phyloP scores from a whole-genome alignment of 2,888 invertebrate species.

The Habrosyne pyritoides region DNA sequence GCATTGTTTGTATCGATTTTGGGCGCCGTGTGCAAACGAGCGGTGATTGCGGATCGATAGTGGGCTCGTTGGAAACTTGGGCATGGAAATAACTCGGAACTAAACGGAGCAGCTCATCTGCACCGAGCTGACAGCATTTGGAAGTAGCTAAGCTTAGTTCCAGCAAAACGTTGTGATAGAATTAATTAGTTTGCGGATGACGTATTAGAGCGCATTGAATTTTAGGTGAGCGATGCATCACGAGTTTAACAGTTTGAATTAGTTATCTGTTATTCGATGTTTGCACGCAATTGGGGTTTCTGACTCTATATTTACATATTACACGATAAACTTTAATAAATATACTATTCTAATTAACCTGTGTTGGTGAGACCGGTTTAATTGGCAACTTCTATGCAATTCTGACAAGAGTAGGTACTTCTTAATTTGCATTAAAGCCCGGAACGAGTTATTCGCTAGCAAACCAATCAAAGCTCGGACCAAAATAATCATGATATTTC shows the following conservation, averaged over 20 bases:
- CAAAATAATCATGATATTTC: not conserved
- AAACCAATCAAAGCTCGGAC: not conserved
- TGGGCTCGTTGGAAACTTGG: constrained; percentile 11
- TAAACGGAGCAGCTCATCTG: not conserved
- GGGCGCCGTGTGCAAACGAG: not conserved
- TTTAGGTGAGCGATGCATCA: constrained; percentile 2
- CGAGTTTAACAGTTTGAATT: not conserved
- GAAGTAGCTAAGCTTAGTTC: constrained; percentile 6
- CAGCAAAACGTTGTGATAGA: constrained; percentile 7
- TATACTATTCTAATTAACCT: too few relatives aligned
- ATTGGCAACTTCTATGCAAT: too few relatives aligned
- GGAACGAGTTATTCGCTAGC: not conserved
- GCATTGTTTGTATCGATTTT: not conserved
- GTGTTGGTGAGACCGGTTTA: too few relatives aligned
- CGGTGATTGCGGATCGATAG: constrained; percentile 9
- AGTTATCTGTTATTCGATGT: not conserved
- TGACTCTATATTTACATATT: not conserved
- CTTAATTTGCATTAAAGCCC: not conserved
- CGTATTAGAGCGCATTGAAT: not conserved
- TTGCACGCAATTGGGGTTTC: not conserved
- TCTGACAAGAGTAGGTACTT: too few relatives aligned
- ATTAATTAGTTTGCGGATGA: constrained; percentile 4
- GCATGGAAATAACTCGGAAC: constrained; percentile 1
- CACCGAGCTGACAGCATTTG: constrained; percentile 1
- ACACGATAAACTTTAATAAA: too few relatives aligned